Evolutionary conservation across 2,113 vertebrate genomes (phyloP), one percentile per base, ranked within the genome.

Genomic region (Ciconia stormi): DNA sequence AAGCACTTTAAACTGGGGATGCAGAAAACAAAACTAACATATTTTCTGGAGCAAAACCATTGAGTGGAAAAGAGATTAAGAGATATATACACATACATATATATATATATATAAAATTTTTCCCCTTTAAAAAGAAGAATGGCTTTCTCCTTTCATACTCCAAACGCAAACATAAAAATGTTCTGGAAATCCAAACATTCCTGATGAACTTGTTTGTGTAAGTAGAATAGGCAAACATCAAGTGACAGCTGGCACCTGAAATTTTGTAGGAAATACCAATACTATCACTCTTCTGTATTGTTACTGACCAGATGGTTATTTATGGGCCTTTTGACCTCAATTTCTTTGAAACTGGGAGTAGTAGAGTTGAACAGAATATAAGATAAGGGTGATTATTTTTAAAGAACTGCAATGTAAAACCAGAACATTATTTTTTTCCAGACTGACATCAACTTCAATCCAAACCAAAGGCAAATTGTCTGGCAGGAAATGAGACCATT

Each of bases 251-350:
- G 90, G 89, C 52, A 91, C 72, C 69, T 82, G 77, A 79, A 69
- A 92, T 85, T 93, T 67, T 67, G 47, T 79, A 96, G 91, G 77
- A 95, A 97, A 89, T 74, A 92, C 82, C 91, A 83, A 25, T 78
- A 67, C 65, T 71, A 93, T 89, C 72, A 61, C 14, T 84, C 36
- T 71, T 53, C 47, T 46, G n/a, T 55, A 90, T 83, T 93, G 74
- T 74, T 93, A 44, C 79, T 95, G 82, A 80, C 93, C 96, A 97
- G 94, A 92, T 92, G 96, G 90, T 87, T 96, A 87, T 95, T 93
- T 83, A 93, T n/a, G 44, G 74, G 56, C 67, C 82, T 95, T 95
- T 72, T 87, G 86, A 95, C 86, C 91, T 91, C 82, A 69, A 87
- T 91, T 95, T 87, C 42, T 89, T 95, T 87, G 71, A 89, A 87